phyloP scores from a whole-genome alignment of 2,797 vertebrate genomes.

The Otolemur crassicaudatus region DNA sequence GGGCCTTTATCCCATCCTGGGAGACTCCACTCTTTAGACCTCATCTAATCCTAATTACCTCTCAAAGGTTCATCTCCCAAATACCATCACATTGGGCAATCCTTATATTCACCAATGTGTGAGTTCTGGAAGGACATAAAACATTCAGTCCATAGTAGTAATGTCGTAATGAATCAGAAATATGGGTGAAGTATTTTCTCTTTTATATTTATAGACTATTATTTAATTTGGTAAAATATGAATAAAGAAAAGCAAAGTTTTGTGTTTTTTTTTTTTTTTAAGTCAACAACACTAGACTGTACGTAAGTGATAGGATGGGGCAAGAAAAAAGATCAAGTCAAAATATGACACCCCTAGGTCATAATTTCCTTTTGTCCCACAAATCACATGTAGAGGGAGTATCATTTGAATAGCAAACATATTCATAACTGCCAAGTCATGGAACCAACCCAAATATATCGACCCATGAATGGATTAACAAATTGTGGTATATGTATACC shows the following conservation, averaged over 20 bases:
- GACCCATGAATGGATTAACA: no score
- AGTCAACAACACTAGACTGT: neutral
- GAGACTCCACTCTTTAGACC: neutral
- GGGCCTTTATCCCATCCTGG: neutral
- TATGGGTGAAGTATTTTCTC: neutral
- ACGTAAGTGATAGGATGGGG: rapidly evolving
- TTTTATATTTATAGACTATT: neutral
- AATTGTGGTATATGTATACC: no score
- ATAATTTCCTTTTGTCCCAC: neutral
- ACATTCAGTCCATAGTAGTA: neutral
- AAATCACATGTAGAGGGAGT: neutral
- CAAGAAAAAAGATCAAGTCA: neutral
- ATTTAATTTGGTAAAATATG: neutral
- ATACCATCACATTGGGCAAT: neutral
- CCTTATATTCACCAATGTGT: neutral
- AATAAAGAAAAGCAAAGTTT: neutral
- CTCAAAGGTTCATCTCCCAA: neutral
- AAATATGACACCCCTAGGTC: neutral
- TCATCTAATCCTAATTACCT: neutral
- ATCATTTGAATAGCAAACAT: neutral
- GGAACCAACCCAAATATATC: no score
- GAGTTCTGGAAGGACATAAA: neutral
- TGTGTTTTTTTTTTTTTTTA: neutral
- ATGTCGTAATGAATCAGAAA: neutral
- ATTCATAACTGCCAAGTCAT: no score